A percentile compares a stretch with the other conserved stretches of the same genome.
Evolutionary conservation across 2,113 vertebrate species (phyloP).

Genomic region (Theristicus caerulescens): DNA sequence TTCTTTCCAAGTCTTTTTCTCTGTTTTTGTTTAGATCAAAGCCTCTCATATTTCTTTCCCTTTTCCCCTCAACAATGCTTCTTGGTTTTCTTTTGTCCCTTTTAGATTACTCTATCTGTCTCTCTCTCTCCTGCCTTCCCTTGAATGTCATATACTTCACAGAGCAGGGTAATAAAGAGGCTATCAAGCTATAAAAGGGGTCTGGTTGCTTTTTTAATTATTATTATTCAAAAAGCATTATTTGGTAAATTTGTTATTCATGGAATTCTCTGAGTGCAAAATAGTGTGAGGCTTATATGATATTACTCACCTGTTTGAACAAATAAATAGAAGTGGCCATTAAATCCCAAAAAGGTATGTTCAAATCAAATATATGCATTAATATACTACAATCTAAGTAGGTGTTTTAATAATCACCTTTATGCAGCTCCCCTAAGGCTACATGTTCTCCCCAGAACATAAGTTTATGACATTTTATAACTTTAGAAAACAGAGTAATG

Average conservation of each 20-base stretch:
- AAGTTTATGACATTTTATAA: not conserved
- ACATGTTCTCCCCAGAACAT: not conserved
- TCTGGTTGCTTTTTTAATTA: not conserved
- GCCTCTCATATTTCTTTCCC: not conserved
- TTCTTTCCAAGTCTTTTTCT: conserved; percentile 24
- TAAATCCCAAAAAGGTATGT: not conserved
- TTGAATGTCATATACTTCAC: not conserved
- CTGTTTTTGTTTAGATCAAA: conserved; percentile 30
- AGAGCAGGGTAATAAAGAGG: not conserved
- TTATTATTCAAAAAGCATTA: not conserved
- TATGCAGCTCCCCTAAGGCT: not conserved
- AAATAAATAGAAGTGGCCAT: not conserved
- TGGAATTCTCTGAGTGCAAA: not conserved
- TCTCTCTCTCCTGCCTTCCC: not conserved
- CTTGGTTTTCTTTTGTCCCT: not conserved
- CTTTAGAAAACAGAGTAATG: not conserved
- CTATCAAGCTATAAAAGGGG: not conserved
- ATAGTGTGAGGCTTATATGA: not conserved
- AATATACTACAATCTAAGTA: not conserved
- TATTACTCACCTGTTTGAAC: not conserved
- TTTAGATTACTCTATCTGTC: not conserved
- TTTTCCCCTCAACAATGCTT: not conserved
- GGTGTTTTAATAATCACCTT: not conserved
- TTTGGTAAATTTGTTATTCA: not conserved
- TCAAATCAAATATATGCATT: not conserved